Conservation (phyloP, 2,797 vertebrate genomes). For the Schizothorax lantsangensis region DNA sequence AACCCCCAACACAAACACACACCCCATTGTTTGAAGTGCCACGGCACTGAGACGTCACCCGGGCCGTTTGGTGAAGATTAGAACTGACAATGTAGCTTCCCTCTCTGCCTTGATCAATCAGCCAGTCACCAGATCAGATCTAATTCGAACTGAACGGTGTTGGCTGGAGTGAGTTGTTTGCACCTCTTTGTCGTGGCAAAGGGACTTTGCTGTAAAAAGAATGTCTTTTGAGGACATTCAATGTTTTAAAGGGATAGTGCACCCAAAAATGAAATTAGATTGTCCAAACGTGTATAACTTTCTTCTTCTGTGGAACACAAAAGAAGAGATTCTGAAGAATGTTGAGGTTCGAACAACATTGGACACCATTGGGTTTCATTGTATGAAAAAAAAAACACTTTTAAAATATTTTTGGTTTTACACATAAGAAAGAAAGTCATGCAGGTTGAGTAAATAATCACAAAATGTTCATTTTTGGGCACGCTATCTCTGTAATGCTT, state of each 20-base stretch:
- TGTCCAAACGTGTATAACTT: neutral
- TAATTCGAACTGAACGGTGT: constrained; percentile 55
- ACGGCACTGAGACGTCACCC: constrained; percentile 25
- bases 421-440: neutral
- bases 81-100: constrained; percentile 55
- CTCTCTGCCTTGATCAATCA: constrained; percentile 58
- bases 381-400: neutral
- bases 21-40: constrained; percentile 42
- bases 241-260: neutral
- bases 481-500: neutral
- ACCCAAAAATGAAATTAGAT: neutral
- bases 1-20: constrained; percentile 24
- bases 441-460: neutral
- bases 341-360: neutral
- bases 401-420: neutral
- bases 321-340: neutral
- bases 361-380: too few species aligned
- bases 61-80: constrained; percentile 53
- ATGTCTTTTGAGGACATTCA: neutral
- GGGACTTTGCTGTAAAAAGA: constrained; percentile 32
- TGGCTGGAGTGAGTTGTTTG: constrained; percentile 52
- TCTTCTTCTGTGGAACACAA: neutral
- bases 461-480: neutral
- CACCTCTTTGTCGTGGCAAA: neutral
- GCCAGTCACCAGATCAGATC: constrained; percentile 49